Base-by-base conservation (phyloP, 2,888 invertebrate species). In the Diaperis boleti region DNA sequence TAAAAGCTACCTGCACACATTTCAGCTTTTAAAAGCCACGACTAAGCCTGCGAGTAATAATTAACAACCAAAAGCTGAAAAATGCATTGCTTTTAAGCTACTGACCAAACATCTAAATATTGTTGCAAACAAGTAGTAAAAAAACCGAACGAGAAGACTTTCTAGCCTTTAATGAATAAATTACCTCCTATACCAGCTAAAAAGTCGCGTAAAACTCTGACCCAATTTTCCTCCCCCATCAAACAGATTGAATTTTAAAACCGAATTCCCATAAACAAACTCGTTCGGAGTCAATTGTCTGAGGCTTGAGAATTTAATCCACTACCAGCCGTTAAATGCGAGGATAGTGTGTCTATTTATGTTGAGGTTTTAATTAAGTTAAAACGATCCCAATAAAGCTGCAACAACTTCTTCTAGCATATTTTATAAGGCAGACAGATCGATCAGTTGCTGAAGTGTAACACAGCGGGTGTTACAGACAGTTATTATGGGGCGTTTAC, bases 331-430 rank as follows among this genome's bases (percentile, higher is more conserved):
- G 33, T 39, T 62, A 26, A 56, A 54, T 62, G 41, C 18, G 37
- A 15, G 26, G 35, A 39, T 39, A 61, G 45, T 55, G 55, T 47
- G 33, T 55, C 55, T 61, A 55, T 61, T 61, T 61, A 39, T 55
- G 31, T 39, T 62, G 13, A 18, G 41, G 47, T 45, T 62, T 56
- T 56, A 62, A 62, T 62, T 62, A 62, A 55, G 14, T 44, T 47
- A 7, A 55, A 55, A 47, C 26, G 37, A 22, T 55, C 8, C 31
- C 22, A 29, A 45, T 47, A 57, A 18, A 17, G 44, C 26, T 20
- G 33, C 29, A 44, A 37, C 31, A 29, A 8, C 7, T 47, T 29
- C 31, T 26, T 31, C 15, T 13, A 13, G 26, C 26, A 47, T 29
- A 47, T 47, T 29, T 47, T 15, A 47, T 47, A 22, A 10, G 13